These are phyloP conservation scores for Antechinus flavipes DNA, from an alignment of 2,113 vertebrate species.

Conservation along the genomic window DNA sequence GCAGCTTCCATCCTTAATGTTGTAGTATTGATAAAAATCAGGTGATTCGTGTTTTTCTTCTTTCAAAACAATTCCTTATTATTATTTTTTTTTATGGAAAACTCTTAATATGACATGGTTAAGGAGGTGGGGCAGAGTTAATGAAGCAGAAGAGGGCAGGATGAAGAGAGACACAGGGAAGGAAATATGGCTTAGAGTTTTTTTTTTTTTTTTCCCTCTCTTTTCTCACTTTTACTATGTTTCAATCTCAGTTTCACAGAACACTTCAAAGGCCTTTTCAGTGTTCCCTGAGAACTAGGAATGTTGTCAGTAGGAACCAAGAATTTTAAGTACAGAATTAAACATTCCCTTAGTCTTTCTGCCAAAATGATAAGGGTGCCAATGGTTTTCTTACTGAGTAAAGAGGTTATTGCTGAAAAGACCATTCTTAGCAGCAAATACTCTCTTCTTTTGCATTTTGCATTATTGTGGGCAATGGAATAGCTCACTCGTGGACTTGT, in stretches of 20 bases:
- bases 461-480: not conserved
- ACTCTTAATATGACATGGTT: not conserved
- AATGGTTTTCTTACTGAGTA: slow-evolving; percentile 55
- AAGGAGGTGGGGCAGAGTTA: not conserved
- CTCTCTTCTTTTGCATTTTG: not conserved
- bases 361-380: slow-evolving; percentile 68
- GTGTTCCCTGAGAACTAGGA: slow-evolving; percentile 52
- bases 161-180: not conserved
- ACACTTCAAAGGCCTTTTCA: slow-evolving; percentile 53
- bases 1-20: not conserved
- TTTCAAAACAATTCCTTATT: not conserved
- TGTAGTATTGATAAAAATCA: not conserved
- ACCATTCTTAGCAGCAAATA: slow-evolving; percentile 10
- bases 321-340: slow-evolving; percentile 69
- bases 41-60: not conserved
- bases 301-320: slow-evolving; percentile 46
- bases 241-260: slow-evolving; percentile 66
- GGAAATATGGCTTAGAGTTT: slow-evolving; percentile 34
- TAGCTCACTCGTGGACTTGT: not conserved
- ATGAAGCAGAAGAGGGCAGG: slow-evolving; percentile 6
- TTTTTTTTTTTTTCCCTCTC: slow-evolving; percentile 11
- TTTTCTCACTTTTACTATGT: slow-evolving; percentile 24
- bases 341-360: slow-evolving; percentile 67
- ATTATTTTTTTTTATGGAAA: not conserved
- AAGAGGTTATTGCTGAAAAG: not conserved